A percentile compares a stretch with the other conserved stretches of the same genome.
These are phyloP conservation scores for Amaurobius ferox DNA, from an alignment of 2,888 invertebrate species.

Conservation along the genomic window DNA sequence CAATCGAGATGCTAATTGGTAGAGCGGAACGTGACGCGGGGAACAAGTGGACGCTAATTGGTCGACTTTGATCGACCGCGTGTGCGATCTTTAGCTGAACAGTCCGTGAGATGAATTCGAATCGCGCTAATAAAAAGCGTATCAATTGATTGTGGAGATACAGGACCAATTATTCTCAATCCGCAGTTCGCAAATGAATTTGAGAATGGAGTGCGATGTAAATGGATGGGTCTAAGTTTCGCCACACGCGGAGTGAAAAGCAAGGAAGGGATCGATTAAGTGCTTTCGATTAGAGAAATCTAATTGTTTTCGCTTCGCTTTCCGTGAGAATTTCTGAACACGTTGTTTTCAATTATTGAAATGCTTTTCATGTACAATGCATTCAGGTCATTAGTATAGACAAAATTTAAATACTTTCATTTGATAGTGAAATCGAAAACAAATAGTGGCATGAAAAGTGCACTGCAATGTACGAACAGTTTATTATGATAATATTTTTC, in stretches of 20 bases:
- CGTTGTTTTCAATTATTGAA: neutral
- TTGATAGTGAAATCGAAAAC: too few relatives aligned
- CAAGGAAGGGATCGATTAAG: neutral
- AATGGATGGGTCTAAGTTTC: neutral
- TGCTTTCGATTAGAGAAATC: neutral
- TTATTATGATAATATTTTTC: too few relatives aligned
- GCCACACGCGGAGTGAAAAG: neutral
- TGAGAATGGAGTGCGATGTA: neutral
- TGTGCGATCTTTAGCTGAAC: conserved; percentile 43
- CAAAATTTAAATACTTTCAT: too few relatives aligned
- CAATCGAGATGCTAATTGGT: conserved; percentile 50
- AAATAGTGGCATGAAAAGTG: too few relatives aligned
- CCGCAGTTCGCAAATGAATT: neutral
- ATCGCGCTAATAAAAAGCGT: neutral
- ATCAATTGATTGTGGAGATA: conserved; percentile 12
- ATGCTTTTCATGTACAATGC: too few relatives aligned
- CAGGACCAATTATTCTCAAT: neutral
- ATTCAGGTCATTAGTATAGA: too few relatives aligned
- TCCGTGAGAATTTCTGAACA: neutral
- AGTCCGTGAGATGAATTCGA: conserved; percentile 24
- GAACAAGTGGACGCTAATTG: conserved; percentile 46
- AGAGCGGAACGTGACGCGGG: conserved; percentile 48
- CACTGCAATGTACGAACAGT: too few relatives aligned
- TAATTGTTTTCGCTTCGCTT: neutral
- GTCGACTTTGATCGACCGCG: conserved; percentile 46